Base-by-base conservation (phyloP, 2,113 vertebrate genomes). In the Equus quagga region DNA sequence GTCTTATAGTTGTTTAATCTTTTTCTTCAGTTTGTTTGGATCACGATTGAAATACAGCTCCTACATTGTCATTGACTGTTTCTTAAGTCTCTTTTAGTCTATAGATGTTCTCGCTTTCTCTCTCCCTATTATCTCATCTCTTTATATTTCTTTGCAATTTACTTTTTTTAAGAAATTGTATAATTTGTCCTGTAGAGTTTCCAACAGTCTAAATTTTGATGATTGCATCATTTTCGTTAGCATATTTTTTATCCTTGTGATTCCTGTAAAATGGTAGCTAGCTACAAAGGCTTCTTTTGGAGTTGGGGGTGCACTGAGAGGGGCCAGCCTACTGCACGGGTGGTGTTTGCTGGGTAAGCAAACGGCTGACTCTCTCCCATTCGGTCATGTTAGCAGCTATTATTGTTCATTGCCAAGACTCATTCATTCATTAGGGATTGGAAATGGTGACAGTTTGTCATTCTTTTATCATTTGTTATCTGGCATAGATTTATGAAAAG, bases 401-500 rank as follows among this genome's bases (percentile, higher is more conserved):
- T 41, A 56, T 67, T 54, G 26, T 60, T 75, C 19, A 54, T 75
- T 60, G 58, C 33, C 41, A 49, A 5, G 18, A 62, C 31, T 70
- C 31, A 31, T 49, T 78, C 46, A 78, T 64, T 60, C 76, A 76
- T 56, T 36, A 23, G 14, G 12, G 23, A 33, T 70, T 69, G 10
- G 62, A 82, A 76, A 82, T 76, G 19, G 11, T 86, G 33, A 82
- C 46, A n/a, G 8, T 72, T 10, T 85, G 12, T 86, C 60, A 96
- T 86, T 94, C 9, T 28, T 54, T 86, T 51, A 81, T 60, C 36
- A 51, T 18, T 58, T 79, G 41, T 86, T 54, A 56, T 24, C 31
- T 97, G 49, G 11, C 36, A 44, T 78, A 88, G 26, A 88, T 94
- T 69, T 78, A 80, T 65, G 49, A 89, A 60, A 84, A 75, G 9